phyloP scores from a whole-genome alignment of 2,113 vertebrate species.

The Triplophysa rosa region DNA sequence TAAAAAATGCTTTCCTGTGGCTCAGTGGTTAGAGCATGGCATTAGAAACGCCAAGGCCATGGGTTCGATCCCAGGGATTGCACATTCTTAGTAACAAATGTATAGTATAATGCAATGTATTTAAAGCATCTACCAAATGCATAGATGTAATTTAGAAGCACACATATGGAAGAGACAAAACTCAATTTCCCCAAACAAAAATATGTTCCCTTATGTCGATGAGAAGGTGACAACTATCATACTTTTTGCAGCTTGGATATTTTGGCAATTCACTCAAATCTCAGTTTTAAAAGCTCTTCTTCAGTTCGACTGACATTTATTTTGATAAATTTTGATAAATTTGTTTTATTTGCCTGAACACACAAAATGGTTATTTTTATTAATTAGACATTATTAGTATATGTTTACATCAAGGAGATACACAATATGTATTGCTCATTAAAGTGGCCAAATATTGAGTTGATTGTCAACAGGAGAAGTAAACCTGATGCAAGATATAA shows the following conservation, averaged over 20 bases:
- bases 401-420: slow-evolving; percentile 4
- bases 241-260: not conserved
- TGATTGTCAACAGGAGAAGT: not conserved
- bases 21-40: no score
- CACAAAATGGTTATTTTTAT: not conserved
- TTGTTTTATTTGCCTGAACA: slow-evolving; percentile 7
- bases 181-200: not conserved
- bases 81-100: no score
- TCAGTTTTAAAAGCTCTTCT: no score
- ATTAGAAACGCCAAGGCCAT: no score
- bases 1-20: not conserved
- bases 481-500: not conserved
- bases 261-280: not conserved
- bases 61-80: no score
- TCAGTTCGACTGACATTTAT: no score
- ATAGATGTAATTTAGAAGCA: not conserved
- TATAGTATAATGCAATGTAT: no score
- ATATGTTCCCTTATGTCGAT: not conserved
- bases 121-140: no score
- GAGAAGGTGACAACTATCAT: slow-evolving; percentile 3
- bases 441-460: slow-evolving; percentile 35
- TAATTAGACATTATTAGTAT: not conserved
- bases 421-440: not conserved
- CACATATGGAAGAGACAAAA: not conserved
- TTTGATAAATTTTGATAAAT: not conserved